phyloP scores from a whole-genome alignment of 2,113 vertebrate species.

The Pelodiscus sinensis region DNA sequence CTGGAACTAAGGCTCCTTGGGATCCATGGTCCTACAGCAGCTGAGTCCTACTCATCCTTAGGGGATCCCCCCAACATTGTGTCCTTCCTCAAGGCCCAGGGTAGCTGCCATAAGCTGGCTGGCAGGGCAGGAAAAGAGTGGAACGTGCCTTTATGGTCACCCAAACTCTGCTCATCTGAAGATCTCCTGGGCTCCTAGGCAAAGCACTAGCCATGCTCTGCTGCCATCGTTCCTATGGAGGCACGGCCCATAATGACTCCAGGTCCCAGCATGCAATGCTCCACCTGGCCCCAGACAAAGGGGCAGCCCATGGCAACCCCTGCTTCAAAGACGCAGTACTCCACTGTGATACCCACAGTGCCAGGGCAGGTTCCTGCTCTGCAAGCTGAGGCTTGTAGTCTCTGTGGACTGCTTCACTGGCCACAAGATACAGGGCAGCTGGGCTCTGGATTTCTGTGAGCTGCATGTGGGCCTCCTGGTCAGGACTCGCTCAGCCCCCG shows the following conservation, averaged over 20 bases:
- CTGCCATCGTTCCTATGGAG: neutral
- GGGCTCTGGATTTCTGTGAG: neutral
- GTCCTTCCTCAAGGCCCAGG: neutral
- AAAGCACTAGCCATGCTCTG: neutral
- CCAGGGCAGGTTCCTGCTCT: neutral
- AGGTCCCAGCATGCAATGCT: neutral
- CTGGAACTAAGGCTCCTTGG: too few relatives aligned
- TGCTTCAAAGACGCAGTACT: neutral
- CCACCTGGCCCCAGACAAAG: neutral
- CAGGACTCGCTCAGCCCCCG: neutral
- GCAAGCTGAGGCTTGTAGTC: neutral
- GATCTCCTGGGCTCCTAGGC: neutral
- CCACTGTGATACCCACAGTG: too few relatives aligned
- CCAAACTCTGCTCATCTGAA: neutral
- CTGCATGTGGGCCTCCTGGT: too few relatives aligned
- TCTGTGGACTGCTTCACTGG: too few relatives aligned
- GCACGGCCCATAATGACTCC: neutral
- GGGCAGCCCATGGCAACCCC: neutral
- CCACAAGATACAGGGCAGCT: too few relatives aligned
- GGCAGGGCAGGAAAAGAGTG: neutral
- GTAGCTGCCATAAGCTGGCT: neutral
- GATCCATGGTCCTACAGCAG: too few relatives aligned
- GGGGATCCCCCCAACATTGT: neutral
- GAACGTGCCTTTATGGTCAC: neutral
- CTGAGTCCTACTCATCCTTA: neutral